Evolutionary conservation across 2,888 invertebrate species (phyloP).

Genomic region (Cataglyphis altisquamis): DNA sequence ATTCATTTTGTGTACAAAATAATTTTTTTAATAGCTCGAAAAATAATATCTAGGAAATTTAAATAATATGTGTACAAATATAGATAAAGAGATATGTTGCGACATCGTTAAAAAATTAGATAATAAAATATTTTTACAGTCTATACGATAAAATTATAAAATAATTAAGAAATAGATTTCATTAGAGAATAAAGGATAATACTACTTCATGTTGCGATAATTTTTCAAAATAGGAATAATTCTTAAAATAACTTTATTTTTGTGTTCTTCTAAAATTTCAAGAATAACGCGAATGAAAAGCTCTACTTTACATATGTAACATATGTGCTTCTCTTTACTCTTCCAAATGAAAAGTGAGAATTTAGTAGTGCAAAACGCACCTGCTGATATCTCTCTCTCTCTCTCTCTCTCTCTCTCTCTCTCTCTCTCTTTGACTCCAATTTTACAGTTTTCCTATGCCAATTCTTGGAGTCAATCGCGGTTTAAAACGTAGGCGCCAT

Average conservation of each 20-base stretch:
- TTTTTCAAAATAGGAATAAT: not conserved
- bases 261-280: not conserved
- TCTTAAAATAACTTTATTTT: not conserved
- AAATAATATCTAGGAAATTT: not conserved
- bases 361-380: slow-evolving; percentile 49
- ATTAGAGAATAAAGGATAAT: not conserved
- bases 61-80: not conserved
- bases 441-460: slow-evolving; percentile 52
- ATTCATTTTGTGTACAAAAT: not conserved
- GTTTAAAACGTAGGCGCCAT: slow-evolving; percentile 61
- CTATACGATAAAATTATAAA: not conserved
- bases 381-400: slow-evolving; percentile 46
- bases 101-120: not conserved
- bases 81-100: not conserved
- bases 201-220: not conserved
- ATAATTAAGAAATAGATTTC: not conserved
- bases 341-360: not conserved
- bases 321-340: not conserved
- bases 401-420: too few species aligned
- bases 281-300: not conserved
- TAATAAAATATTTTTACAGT: not conserved
- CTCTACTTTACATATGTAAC: not conserved
- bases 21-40: not conserved
- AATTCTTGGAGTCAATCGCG: slow-evolving; percentile 55
- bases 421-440: slow-evolving; percentile 8